A percentile compares a stretch with the other conserved stretches of the same genome.
These are phyloP conservation scores for Frieseomelitta varia DNA, from an alignment of 1,140 invertebrate genomes.

Conservation along the genomic window DNA sequence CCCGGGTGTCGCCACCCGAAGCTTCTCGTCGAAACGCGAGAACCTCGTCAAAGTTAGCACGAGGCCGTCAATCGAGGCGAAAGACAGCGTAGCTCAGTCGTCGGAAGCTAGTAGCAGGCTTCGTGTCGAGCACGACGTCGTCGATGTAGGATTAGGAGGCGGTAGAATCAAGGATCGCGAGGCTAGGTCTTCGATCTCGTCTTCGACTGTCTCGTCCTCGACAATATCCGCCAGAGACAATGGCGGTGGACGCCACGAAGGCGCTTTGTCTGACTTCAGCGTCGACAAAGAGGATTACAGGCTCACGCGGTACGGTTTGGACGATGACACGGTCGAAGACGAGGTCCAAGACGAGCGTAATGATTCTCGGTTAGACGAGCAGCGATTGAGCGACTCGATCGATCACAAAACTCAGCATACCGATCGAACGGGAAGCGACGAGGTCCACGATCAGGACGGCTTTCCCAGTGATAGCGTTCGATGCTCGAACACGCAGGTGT, in stretches of 20 bases:
- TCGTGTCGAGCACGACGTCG: neutral
- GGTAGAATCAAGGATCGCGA: slow-evolving; percentile 14
- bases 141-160: neutral
- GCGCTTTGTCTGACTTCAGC: slow-evolving; percentile 59
- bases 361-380: neutral
- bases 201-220: slow-evolving; percentile 25
- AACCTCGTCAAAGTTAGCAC: neutral
- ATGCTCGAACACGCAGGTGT: slow-evolving; percentile 32
- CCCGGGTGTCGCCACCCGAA: slow-evolving; percentile 16
- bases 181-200: slow-evolving; percentile 22
- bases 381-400: neutral
- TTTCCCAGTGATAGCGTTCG: slow-evolving; percentile 10
- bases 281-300: slow-evolving; percentile 62
- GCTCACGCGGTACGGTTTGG: slow-evolving; percentile 48
- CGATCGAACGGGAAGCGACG: neutral
- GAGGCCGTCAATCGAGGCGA: neutral
- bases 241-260: slow-evolving; percentile 55
- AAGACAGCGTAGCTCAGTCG: neutral
- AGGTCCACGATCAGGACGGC: neutral
- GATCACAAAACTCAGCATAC: neutral
- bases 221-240: slow-evolving; percentile 3
- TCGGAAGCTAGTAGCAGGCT: neutral
- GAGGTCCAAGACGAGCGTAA: neutral
- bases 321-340: slow-evolving; percentile 26
- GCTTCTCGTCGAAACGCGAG: slow-evolving; percentile 14